These are phyloP conservation scores for Protobothrops flavoviridis DNA, from an alignment of 2,113 vertebrate genomes.

Conservation along the genomic window DNA sequence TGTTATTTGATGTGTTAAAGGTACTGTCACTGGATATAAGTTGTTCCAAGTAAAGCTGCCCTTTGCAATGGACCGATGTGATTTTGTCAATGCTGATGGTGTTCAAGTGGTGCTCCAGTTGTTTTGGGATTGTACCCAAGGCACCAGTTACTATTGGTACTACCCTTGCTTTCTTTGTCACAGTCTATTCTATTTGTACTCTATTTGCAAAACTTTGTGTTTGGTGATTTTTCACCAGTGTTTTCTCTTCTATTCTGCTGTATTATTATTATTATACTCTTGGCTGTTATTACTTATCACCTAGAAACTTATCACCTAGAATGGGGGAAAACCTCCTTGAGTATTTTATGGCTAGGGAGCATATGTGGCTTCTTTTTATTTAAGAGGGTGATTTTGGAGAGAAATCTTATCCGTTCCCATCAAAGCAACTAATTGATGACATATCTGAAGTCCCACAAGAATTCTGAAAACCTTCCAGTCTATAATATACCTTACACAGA, in stretches of 20 bases:
- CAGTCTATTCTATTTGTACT: background rate
- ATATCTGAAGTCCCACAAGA: background rate
- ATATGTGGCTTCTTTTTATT: background rate
- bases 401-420: background rate
- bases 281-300: background rate
- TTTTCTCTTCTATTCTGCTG: background rate
- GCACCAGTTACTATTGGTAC: background rate
- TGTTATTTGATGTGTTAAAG: background rate
- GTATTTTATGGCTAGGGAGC: background rate
- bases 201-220: background rate
- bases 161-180: background rate
- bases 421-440: background rate
- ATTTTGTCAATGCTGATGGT: no score
- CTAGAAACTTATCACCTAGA: no score
- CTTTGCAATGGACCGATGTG: no score
- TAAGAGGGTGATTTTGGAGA: background rate
- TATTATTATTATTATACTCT: background rate
- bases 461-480: background rate
- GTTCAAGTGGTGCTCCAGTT: background rate
- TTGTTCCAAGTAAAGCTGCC: no score
- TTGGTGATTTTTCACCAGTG: background rate
- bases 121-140: background rate
- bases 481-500: background rate
- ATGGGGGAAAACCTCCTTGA: background rate
- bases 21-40: no score